These are phyloP conservation scores for Brachionus manjavacas DNA, from an alignment of 1,140 invertebrate species.

Conservation along the genomic window DNA sequence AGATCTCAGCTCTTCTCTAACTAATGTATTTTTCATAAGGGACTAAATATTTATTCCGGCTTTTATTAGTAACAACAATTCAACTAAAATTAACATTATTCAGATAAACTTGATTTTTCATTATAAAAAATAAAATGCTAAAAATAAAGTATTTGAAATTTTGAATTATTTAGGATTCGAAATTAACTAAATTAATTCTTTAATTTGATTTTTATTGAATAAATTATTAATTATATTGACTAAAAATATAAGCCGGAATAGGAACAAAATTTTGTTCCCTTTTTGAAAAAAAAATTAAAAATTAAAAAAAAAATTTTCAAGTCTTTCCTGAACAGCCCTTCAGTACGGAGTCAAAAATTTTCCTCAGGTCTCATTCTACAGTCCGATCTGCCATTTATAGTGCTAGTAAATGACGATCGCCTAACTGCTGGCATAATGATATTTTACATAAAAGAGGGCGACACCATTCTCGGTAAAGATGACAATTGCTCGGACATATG, in stretches of 20 bases:
- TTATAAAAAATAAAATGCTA: not conserved
- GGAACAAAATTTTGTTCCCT: too few relatives aligned
- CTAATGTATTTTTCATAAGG: not conserved
- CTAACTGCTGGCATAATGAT: constrained; percentile 21
- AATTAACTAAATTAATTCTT: not conserved
- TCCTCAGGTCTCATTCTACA: constrained; percentile 13
- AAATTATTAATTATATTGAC: not conserved
- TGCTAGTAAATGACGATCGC: not conserved
- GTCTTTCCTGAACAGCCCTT: constrained; percentile 26
- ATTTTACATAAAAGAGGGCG: constrained; percentile 32
- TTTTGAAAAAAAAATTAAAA: not conserved
- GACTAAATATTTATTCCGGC: not conserved
- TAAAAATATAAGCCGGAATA: not conserved
- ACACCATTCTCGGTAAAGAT: constrained; percentile 6
- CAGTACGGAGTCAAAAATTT: not conserved
- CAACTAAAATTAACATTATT: not conserved
- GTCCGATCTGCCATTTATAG: constrained; percentile 32
- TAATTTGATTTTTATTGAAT: not conserved
- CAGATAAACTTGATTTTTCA: not conserved
- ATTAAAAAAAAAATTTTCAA: not conserved
- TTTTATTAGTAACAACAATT: not conserved
- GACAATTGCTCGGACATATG: constrained; percentile 9
- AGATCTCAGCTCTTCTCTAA: not conserved
- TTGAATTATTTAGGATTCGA: not conserved
- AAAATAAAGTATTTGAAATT: not conserved